Percentiles rank a stretch among this genome's conserved stretches.
Evolutionary conservation across 2,888 invertebrate species (phyloP).

Genomic region (Drosophila prostipennis): DNA sequence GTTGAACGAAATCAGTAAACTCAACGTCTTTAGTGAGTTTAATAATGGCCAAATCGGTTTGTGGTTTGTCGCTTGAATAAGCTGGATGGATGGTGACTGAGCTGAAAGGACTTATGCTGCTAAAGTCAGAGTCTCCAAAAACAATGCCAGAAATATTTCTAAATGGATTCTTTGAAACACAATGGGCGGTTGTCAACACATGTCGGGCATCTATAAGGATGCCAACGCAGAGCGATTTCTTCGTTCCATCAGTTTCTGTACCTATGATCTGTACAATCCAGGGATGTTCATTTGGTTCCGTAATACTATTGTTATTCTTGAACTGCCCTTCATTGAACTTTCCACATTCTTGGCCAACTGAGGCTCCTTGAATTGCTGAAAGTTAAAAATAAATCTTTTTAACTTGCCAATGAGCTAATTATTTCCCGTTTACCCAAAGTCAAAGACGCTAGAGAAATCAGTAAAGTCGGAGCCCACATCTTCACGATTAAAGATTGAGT

Average conservation of each 20-base stretch:
- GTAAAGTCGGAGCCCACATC: neutral
- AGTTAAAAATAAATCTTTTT: neutral
- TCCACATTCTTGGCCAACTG: conserved; percentile 15
- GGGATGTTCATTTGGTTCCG: conserved; percentile 23
- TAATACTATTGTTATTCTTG: neutral
- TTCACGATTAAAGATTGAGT: too few relatives aligned
- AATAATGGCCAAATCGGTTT: conserved; percentile 17
- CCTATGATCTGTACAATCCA: conserved; percentile 14
- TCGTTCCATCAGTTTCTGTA: neutral
- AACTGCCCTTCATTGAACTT: conserved; percentile 22
- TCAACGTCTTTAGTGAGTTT: neutral
- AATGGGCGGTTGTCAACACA: conserved; percentile 23
- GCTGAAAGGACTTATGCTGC: neutral
- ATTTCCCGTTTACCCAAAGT: neutral
- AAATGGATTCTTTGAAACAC: neutral
- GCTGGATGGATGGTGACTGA: neutral
- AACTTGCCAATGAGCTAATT: neutral
- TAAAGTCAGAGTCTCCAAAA: conserved; percentile 19
- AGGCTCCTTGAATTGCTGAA: neutral
- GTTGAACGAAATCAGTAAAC: conserved; percentile 9
- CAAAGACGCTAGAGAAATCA: neutral
- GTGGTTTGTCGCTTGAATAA: neutral
- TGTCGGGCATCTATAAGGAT: conserved; percentile 21
- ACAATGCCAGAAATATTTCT: neutral
- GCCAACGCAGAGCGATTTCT: neutral